Evolutionary conservation across 2,113 vertebrate species (phyloP).

Genomic region (Hydropotes inermis): DNA sequence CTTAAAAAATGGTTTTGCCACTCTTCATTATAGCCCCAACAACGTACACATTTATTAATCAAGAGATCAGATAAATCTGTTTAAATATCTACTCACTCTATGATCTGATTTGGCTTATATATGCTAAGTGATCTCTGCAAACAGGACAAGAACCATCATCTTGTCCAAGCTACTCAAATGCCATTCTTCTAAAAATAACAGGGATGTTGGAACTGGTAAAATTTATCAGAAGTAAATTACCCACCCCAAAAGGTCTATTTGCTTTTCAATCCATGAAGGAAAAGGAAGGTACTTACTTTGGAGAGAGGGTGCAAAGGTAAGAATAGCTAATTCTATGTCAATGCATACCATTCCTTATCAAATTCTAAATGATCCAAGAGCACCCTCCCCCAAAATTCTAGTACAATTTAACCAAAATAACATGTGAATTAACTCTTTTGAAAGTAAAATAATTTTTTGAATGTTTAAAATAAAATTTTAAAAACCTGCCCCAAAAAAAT

Average conservation of each 20-base stretch:
- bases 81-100: neutral
- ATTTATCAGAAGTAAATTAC: neutral
- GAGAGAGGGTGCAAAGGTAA: neutral
- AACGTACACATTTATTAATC: neutral
- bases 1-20: neutral
- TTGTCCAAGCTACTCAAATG: neutral
- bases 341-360: neutral
- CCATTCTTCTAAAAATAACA: conserved; percentile 35
- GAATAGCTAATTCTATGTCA: neutral
- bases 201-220: neutral
- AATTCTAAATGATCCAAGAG: neutral
- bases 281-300: neutral
- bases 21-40: neutral
- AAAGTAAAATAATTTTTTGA: neutral
- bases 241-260: neutral
- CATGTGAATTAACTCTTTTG: neutral
- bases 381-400: neutral
- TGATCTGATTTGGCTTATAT: neutral
- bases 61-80: neutral
- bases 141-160: conserved; percentile 7
- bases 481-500: neutral
- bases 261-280: neutral
- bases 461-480: neutral
- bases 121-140: conserved; percentile 1
- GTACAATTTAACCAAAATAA: neutral